Base-by-base conservation (phyloP, 2,888 invertebrate genomes). In the Hirtodrosophila confusa region DNA sequence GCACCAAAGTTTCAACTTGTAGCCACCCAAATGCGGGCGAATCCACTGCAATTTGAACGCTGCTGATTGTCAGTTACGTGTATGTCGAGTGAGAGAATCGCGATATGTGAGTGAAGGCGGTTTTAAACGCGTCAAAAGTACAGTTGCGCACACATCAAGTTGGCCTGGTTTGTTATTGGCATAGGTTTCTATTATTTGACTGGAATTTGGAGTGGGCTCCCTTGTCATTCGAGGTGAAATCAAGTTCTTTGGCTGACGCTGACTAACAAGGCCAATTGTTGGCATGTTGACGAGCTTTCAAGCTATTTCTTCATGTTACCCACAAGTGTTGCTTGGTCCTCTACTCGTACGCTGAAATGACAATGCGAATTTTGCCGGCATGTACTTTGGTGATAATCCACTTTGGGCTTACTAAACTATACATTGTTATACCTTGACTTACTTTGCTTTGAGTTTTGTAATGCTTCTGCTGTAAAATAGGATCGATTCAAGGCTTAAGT, bases 61-160 rank as follows among this genome's bases (percentile, higher is more conserved):
- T 62, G 36, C 48, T 53, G 63, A 73, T 70, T 69, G 73, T 63
- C 61, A 53, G 47, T 58, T 55, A 61, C 43, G 27, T 23, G 29
- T 31, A 9, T 9, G 27, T 24, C 10, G 3, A 11, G 44, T 12
- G n/a, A n/a, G 36, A 27, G 23, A 47, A 24, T 62, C 31, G 58
- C 49, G 69, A 48, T 64, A 33, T 69, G 70, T 61, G 49, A 60
- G 29, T 58, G 35, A 41, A 64, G 70, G 64, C 64, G 69, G 60
- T 66, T 75, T 68, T 66, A 65, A 82, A 56, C 62, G 74, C 80
- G 66, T 72, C 78, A 71, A 68, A 70, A 69, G 86, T 83, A 83
- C 83, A 83, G 86, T 82, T 77, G 65, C 35, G 23, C 60, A 41
- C 45, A 65, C 51, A 40, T 12, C 47, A 41, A 54, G 44, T 53